Evolutionary conservation across 2,113 vertebrate genomes (phyloP).

Genomic region (Zosterops pallidus): DNA sequence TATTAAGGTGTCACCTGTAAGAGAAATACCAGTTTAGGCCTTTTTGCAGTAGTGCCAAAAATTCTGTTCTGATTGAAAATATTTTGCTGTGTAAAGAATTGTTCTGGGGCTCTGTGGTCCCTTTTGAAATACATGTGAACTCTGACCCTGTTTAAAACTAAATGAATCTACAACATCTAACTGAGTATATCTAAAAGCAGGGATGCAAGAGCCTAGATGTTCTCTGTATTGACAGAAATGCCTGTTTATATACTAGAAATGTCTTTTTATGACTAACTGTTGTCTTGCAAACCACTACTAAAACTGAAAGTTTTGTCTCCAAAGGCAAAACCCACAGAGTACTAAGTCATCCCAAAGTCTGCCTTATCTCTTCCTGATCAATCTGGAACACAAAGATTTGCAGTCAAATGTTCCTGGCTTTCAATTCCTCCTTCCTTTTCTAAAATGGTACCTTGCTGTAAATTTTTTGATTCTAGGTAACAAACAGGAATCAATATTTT

Average conservation of each 20-base stretch:
- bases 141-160: not conserved
- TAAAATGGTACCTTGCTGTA: not conserved
- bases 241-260: not conserved
- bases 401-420: not conserved
- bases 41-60: not conserved
- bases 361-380: not conserved
- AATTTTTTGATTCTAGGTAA: not conserved
- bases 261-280: not conserved
- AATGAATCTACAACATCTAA: not conserved
- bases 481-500: not conserved
- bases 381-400: not conserved
- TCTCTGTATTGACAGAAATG: not conserved
- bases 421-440: not conserved
- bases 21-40: not conserved
- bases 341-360: not conserved
- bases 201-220: not conserved
- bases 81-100: not conserved
- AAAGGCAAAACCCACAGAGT: not conserved
- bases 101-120: not conserved
- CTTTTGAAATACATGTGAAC: not conserved
- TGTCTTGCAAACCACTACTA: conserved; percentile 20
- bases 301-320: not conserved
- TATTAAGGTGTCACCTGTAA: not conserved
- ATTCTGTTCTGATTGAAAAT: not conserved
- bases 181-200: not conserved